These are phyloP conservation scores for Pangasius macronema DNA, from an alignment of 2,797 vertebrate genomes.

Conservation along the genomic window DNA sequence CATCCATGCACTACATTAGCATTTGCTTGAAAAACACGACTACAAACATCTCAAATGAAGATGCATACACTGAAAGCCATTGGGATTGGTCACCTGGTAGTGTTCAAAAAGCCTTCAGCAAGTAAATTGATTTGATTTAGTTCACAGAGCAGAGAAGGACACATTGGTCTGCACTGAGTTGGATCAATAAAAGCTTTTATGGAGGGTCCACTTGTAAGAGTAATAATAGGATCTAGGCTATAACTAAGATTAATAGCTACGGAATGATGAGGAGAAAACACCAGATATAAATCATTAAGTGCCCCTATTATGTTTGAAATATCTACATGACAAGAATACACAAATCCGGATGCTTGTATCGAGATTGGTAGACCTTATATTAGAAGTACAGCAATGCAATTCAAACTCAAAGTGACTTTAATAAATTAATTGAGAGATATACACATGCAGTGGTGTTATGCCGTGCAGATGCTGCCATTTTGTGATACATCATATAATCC, in stretches of 20 bases:
- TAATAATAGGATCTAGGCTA: conserved; percentile 49
- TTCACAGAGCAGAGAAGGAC: conserved; percentile 50
- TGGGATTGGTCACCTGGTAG: conserved; percentile 16
- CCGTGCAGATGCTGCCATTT: neutral
- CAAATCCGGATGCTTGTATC: neutral
- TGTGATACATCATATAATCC: neutral
- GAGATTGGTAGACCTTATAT: neutral
- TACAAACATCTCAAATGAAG: neutral
- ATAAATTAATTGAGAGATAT: neutral
- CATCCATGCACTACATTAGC: neutral
- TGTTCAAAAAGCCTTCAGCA: conserved; percentile 53
- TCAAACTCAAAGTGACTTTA: neutral
- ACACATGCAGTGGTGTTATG: neutral
- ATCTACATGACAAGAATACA: conserved; percentile 31
- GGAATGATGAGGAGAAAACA: conserved; percentile 13
- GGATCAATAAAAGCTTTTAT: conserved; percentile 58
- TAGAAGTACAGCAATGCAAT: neutral
- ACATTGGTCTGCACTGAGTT: conserved; percentile 43
- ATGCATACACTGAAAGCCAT: neutral
- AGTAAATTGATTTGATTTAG: conserved; percentile 53
- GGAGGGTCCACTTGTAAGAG: conserved; percentile 49
- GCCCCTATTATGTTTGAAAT: conserved; percentile 30
- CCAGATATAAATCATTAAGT: conserved; percentile 27
- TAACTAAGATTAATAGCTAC: conserved; percentile 48
- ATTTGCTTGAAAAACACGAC: neutral